Evolutionary conservation across 2,113 vertebrate species (phyloP).

Genomic region (Ahaetulla prasina): DNA sequence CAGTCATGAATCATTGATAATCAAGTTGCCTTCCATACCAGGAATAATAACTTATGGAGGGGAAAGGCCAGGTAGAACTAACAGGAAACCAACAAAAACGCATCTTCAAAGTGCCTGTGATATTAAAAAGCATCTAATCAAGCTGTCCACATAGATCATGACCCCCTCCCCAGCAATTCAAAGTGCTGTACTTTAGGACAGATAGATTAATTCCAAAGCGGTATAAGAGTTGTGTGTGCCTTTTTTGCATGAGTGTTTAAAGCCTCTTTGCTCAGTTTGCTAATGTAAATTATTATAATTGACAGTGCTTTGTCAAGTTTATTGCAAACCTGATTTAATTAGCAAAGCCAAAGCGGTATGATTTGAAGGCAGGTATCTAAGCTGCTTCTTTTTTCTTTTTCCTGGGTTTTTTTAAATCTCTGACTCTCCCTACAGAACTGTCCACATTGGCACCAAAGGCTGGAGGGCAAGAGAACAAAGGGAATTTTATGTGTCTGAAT

Average conservation of each 20-base stretch:
- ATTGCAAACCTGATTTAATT: conserved; percentile 85
- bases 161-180: conserved; percentile 39
- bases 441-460: conserved; percentile 86
- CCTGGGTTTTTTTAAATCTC: conserved; percentile 69
- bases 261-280: conserved; percentile 65
- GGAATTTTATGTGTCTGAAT: conserved; percentile 81
- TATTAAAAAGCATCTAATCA: conserved; percentile 3
- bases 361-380: conserved; percentile 85
- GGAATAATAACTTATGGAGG: background rate
- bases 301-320: conserved; percentile 82
- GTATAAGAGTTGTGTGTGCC: conserved; percentile 63
- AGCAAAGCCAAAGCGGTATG: conserved; percentile 87
- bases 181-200: conserved; percentile 9
- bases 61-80: background rate
- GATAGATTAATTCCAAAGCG: conserved; percentile 56
- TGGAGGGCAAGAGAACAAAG: conserved; percentile 96
- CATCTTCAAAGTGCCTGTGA: background rate
- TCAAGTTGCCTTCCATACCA: background rate
- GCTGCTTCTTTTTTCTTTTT: conserved; percentile 58
- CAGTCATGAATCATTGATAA: background rate
- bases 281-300: conserved; percentile 90
- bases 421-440: conserved; percentile 80
- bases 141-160: conserved; percentile 39
- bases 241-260: background rate
- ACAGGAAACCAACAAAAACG: background rate